Percentiles rank a stretch among this genome's conserved stretches.
Evolutionary conservation across 1,140 invertebrate genomes (phyloP).

Genomic region (Drosophila leontia): DNA sequence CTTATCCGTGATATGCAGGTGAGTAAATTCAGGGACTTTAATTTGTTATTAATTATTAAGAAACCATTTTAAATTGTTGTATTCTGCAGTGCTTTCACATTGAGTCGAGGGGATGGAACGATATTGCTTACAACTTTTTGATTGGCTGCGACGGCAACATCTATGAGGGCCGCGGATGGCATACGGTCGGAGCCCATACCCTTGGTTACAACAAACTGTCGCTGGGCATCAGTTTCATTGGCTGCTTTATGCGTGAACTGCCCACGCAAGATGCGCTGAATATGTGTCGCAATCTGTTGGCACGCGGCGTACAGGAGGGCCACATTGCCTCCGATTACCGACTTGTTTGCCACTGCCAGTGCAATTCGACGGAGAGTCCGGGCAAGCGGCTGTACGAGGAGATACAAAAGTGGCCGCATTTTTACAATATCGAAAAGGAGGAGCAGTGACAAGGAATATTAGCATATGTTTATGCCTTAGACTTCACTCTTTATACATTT

Average conservation of each 20-base stretch:
- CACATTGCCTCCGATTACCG: conserved; percentile 85
- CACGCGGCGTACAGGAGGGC: conserved; percentile 84
- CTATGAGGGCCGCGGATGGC: conserved; percentile 89
- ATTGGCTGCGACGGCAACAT: conserved; percentile 89
- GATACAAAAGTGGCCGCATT: conserved; percentile 81
- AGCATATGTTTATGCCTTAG: not conserved
- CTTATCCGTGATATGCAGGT: conserved; percentile 85
- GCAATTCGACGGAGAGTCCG: conserved; percentile 82
- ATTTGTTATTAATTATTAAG: not conserved
- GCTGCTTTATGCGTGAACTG: conserved; percentile 86
- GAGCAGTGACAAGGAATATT: conserved; percentile 2
- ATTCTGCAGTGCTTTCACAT: conserved; percentile 86
- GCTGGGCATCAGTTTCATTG: conserved; percentile 89
- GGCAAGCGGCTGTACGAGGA: conserved; percentile 76
- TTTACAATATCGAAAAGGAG: conserved; percentile 71
- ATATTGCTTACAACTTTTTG: conserved; percentile 89
- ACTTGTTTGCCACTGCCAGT: conserved; percentile 86
- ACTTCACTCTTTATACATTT: not conserved
- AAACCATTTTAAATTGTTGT: not conserved
- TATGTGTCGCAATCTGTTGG: conserved; percentile 82
- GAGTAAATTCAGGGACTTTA: conserved; percentile 1
- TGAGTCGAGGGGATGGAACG: conserved; percentile 86
- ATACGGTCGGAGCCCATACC: conserved; percentile 88
- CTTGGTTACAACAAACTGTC: conserved; percentile 88
- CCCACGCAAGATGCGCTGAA: conserved; percentile 76